These are phyloP conservation scores for Ctenochaetus hawaiiensis DNA, from an alignment of 2,797 vertebrate species.

Conservation along the genomic window DNA sequence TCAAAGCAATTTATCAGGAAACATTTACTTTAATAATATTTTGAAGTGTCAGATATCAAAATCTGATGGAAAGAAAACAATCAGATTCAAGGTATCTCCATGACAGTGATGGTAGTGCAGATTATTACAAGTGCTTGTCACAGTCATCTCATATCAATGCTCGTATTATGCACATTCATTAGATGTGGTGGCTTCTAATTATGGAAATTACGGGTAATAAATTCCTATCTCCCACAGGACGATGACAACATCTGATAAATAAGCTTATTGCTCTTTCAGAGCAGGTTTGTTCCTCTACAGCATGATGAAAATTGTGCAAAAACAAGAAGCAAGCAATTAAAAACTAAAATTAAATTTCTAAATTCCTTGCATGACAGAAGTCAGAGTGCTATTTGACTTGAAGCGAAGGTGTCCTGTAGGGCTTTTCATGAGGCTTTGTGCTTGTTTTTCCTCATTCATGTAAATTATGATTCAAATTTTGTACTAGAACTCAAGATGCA, in stretches of 20 bases:
- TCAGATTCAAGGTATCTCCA: conserved; percentile 19
- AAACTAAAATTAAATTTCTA: conserved; percentile 48
- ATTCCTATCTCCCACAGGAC: conserved; percentile 59
- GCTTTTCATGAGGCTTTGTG: background rate
- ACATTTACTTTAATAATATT: conserved; percentile 18
- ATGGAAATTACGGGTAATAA: conserved; percentile 68
- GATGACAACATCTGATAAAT: conserved; percentile 62
- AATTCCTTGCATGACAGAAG: conserved; percentile 20
- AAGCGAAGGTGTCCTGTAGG: conserved; percentile 30
- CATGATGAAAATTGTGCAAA: conserved; percentile 36
- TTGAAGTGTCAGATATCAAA: conserved; percentile 22
- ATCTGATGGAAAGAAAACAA: conserved; percentile 5
- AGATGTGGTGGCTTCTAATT: conserved; percentile 67
- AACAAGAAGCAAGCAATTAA: conserved; percentile 52
- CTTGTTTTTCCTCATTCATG: conserved; percentile 6
- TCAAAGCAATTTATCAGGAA: conserved; percentile 16
- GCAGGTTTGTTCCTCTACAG: conserved; percentile 24
- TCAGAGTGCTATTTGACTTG: background rate
- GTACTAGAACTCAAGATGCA: conserved; percentile 1
- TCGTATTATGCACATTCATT: conserved; percentile 69
- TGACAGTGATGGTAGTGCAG: conserved; percentile 38
- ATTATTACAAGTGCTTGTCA: conserved; percentile 47
- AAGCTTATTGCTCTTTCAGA: conserved; percentile 28
- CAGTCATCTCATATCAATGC: conserved; percentile 57
- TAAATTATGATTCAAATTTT: conserved; percentile 7